Base-by-base conservation (phyloP, 2,888 invertebrate genomes). In the Tachina grossa region DNA sequence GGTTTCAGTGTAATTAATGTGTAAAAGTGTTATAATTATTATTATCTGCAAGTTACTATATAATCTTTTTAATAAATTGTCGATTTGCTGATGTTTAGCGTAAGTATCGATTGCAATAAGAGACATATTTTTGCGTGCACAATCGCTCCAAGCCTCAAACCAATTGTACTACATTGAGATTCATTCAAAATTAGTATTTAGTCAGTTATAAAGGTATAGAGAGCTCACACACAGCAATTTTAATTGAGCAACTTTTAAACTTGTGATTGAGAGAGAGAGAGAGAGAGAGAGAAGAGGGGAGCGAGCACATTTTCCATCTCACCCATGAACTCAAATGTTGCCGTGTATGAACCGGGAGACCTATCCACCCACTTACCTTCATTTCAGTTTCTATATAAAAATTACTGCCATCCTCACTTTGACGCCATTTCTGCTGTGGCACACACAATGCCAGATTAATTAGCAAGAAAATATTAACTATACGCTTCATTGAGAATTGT, bases 41-140 rank as follows among this genome's bases (percentile, higher is more conserved):
- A 47, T 13, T 47, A 31, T 49, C 10, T 6, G 11, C 9, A 11
- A 74, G 78, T 82, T 78, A 82, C 82, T 57, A 5, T 75, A 85
- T n/a, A 78, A 22, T 51, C 49, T 39, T 39, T 43, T 75, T 19
- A 85, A 43, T 66, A 85, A 65, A 53, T 65, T 57, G n/a, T 85
- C 85, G 2, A 85, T 71, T 47, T 85, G 85, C 8, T 63, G 51
- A 59, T 85, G 78, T 57, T 82, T 82, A 16, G n/a, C 49, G 16
- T 13, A 57, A 0, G 78, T 57, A 39, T 82, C 82, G 14, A 82
- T 78, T 22, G 82, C 85, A 39, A 85, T 78, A 13, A 85, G 55
- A 1, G 85, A 75, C 85, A 85, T 85, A 61, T 85, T 85, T 63
- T 63, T 78, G 10, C 85, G 78, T 1, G 85, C 85, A 71, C 85